Evolutionary conservation across 2,888 invertebrate genomes (phyloP).

Genomic region (Asteroscopus sphinx): DNA sequence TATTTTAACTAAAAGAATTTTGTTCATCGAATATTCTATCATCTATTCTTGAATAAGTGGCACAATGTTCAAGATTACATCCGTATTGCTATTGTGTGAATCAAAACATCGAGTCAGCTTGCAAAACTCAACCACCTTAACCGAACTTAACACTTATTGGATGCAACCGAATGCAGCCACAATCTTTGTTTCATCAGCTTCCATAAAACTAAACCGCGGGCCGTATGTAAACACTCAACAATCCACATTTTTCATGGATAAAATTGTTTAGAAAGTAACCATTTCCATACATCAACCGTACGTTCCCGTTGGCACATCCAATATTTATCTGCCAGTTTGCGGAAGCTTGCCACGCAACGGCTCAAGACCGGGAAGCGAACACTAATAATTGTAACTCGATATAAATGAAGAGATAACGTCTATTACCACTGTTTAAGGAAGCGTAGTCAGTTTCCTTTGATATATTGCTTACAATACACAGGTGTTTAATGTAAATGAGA

Average conservation of each 20-base stretch:
- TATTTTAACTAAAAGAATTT: not conserved
- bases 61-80: not conserved
- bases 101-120: slow-evolving; percentile 2
- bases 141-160: slow-evolving; percentile 10
- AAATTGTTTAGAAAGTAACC: slow-evolving; percentile 59
- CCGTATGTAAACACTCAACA: slow-evolving; percentile 52
- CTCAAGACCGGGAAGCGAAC: slow-evolving; percentile 73
- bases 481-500: slow-evolving; percentile 60
- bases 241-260: slow-evolving; percentile 58
- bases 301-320: slow-evolving; percentile 69
- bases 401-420: slow-evolving; percentile 83
- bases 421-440: slow-evolving; percentile 81
- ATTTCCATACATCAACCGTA: slow-evolving; percentile 58
- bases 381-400: slow-evolving; percentile 83
- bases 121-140: slow-evolving; percentile 2
- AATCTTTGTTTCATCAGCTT: slow-evolving; percentile 44
- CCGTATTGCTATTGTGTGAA: not conserved
- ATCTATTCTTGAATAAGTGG: not conserved
- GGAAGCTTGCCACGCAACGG: slow-evolving; percentile 75
- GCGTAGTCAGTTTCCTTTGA: slow-evolving; percentile 70
- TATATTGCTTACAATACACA: slow-evolving; percentile 63
- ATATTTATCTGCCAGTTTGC: slow-evolving; percentile 65
- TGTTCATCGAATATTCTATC: not conserved
- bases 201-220: slow-evolving; percentile 41
- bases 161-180: slow-evolving; percentile 23